A percentile compares a stretch with the other conserved stretches of the same genome.
Evolutionary conservation across 2,888 invertebrate species (phyloP).

Genomic region (Cheilosia soror): DNA sequence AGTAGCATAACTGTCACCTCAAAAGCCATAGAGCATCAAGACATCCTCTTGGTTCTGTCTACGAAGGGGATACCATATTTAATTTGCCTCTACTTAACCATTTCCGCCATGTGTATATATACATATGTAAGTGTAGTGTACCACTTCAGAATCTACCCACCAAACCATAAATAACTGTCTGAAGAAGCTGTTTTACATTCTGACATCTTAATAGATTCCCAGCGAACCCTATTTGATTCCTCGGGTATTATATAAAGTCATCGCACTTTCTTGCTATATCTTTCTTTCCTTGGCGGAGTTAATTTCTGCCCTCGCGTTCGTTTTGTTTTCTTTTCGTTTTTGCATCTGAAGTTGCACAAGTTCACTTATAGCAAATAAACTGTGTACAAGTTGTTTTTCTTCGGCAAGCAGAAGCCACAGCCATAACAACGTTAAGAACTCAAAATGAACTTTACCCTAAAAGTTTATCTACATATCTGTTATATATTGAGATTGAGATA

Average conservation of each 20-base stretch:
- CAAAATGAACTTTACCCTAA: constrained; percentile 68
- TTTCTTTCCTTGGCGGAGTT: constrained; percentile 17
- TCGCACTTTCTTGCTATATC: constrained; percentile 25
- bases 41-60: not conserved
- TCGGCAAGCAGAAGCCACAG: constrained; percentile 51
- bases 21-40: not conserved
- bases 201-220: constrained; percentile 62
- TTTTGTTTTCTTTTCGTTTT: constrained; percentile 5
- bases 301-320: constrained; percentile 27
- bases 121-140: not conserved
- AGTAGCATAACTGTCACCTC: not conserved
- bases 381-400: constrained; percentile 49
- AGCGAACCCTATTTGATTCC: constrained; percentile 15
- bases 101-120: not conserved
- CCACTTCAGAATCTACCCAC: constrained; percentile 6
- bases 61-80: not conserved
- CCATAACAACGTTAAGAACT: constrained; percentile 69
- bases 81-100: constrained; percentile 1
- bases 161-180: constrained; percentile 57
- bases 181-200: constrained; percentile 42
- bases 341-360: constrained; percentile 52
- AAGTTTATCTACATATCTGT: constrained; percentile 46
- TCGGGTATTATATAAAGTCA: constrained; percentile 31
- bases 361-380: constrained; percentile 61
- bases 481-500: not conserved